Evolutionary conservation across 2,113 vertebrate species (phyloP), one percentile per base, ranked within the genome.

Genomic region (Oreochromis niloticus): DNA sequence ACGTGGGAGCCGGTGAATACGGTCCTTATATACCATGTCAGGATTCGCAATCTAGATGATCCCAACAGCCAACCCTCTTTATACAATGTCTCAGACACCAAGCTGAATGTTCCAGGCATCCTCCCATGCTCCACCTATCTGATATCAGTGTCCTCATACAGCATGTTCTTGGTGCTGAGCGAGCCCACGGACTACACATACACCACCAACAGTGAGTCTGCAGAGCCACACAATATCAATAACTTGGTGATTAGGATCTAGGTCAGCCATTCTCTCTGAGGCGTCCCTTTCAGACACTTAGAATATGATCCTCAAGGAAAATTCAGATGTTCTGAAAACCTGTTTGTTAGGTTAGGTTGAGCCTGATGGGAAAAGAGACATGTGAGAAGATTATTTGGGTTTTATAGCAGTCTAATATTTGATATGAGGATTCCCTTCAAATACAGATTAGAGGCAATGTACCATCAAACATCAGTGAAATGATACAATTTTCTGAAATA

Each of bases 121-220:
- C 61, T 86, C 32, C 95, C 96, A 2, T 97, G 97, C 82, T 91
- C 95, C 57, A 84, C 91, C n/a, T 97, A 96, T 87, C 80, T 89
- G 66, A 96, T 97, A 92, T 91, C 90, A 13, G 88, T 97, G 39
- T 94, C 90, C 34, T 97, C 97, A 30, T 63, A 90, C 81, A 97
- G 92, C 92, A 85, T 4, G 22, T 97, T 97, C 85, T 82, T 96
- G 86, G 24, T 88, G 22, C 88, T 84, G 39, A 96, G 97, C 92
- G 97, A 97, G 81, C 34, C 95, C 57, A 94, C 32, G 2, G 7
- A 89, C 50, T 41, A 91, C 83, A 90, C 22, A 1, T 96, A 95
- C 88, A 91, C 91, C 59, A 95, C 96, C 84, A 96, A 96, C 91
- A 94, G 97, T 97, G 93, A 97, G 96, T 96, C 43, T 1, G 34